Percentiles rank a stretch among this genome's conserved stretches.
phyloP scores from a whole-genome alignment of 2,113 vertebrate genomes.

The Bubo blakistoni region DNA sequence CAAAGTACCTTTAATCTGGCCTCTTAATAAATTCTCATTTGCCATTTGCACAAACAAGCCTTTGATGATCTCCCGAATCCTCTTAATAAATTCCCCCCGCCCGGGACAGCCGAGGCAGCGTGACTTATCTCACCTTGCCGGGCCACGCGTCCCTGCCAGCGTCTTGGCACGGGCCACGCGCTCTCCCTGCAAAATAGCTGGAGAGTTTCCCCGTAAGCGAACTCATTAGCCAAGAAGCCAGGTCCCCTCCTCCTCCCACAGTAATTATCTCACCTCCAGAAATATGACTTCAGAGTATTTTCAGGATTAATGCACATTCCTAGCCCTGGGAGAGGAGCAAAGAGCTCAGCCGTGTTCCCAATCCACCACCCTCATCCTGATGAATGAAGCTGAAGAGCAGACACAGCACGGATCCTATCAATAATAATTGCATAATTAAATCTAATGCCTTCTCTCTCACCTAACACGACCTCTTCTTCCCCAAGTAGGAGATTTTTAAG shows the following conservation, averaged over 20 bases:
- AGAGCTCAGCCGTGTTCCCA: background rate
- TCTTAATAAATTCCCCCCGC: background rate
- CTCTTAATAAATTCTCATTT: background rate
- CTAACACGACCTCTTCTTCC: background rate
- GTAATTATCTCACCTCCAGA: background rate
- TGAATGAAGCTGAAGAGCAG: background rate
- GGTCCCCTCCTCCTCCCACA: background rate
- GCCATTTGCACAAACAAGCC: background rate
- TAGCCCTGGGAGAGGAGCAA: background rate
- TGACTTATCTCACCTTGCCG: background rate
- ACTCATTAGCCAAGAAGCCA: too few species aligned
- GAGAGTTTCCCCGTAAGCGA: background rate
- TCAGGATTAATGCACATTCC: too few species aligned
- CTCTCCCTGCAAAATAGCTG: background rate
- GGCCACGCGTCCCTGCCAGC: accelerated
- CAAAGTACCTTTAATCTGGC: background rate
- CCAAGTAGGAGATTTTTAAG: background rate
- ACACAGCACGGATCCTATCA: background rate
- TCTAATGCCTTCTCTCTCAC: background rate
- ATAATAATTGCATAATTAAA: background rate
- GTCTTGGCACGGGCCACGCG: background rate
- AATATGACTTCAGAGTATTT: background rate
- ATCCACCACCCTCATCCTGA: background rate
- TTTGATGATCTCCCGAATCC: background rate
- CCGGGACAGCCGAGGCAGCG: background rate